phyloP scores from a whole-genome alignment of 2,888 invertebrate species.

The Nemapogon koenigi region DNA sequence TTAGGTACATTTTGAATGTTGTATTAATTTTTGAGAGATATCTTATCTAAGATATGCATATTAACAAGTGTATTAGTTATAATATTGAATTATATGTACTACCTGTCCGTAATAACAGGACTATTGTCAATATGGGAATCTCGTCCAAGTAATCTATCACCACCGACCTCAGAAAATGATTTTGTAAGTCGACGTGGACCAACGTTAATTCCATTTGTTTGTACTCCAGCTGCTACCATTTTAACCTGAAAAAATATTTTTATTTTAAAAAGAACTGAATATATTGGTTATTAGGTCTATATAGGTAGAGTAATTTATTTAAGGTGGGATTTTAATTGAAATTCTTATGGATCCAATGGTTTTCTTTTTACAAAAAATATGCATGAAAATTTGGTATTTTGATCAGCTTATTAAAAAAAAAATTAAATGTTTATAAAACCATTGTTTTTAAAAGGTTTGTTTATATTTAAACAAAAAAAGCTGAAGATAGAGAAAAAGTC shows the following conservation, averaged over 20 bases:
- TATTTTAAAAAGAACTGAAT: no score
- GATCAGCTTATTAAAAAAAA: neutral
- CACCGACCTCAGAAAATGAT: slow-evolving; percentile 79
- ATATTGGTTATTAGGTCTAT: no score
- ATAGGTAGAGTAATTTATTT: no score
- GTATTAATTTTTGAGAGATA: no score
- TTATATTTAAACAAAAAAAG: no score
- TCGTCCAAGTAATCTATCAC: slow-evolving; percentile 37
- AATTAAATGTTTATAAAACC: neutral
- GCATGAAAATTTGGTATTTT: neutral
- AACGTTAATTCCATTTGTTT: slow-evolving; percentile 79
- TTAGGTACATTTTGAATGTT: no score
- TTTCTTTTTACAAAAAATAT: no score
- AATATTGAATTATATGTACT: slow-evolving; percentile 8
- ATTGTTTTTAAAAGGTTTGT: neutral
- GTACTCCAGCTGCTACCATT: slow-evolving; percentile 90
- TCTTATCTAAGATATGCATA: neutral
- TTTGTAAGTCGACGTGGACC: slow-evolving; percentile 76
- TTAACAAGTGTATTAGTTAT: neutral
- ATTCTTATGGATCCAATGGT: no score
- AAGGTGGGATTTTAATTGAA: no score
- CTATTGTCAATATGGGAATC: slow-evolving; percentile 36
- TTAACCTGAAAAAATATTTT: slow-evolving; percentile 66
- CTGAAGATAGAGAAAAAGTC: no score
- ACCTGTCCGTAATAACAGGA: slow-evolving; percentile 41